Base-by-base conservation (phyloP, 2,888 invertebrate genomes). In the Lochmaea crataegi region DNA sequence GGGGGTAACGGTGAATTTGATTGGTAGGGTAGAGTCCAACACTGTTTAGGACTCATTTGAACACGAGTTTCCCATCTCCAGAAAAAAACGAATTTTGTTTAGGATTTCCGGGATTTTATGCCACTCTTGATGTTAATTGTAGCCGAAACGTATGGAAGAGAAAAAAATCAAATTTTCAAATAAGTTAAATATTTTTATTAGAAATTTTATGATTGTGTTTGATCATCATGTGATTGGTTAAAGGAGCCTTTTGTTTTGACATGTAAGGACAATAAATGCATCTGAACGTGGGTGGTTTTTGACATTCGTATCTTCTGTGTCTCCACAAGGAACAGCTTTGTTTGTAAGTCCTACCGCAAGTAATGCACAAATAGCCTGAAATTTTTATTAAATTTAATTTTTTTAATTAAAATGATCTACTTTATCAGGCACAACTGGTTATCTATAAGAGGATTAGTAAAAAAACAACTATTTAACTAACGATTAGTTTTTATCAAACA, bases 291-390 rank as follows among this genome's bases (percentile, higher is more conserved):
- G 81, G 80, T 38, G 78, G 79, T 68, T 80, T 80, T 68, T 81
- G 79, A 67, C 82, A 82, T 65, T 82, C 80, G 75, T 80, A 82
- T 48, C 75, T 79, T 65, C 48, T 69, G 56, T 80, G 79, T 66
- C 75, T 65, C 18, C 74, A 75, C 58, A 75, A 41, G 6, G 81
- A 80, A 42, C 75, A 75, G 48, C 71, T 71, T 14, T 75, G 76
- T 68, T 69, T 78, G 68, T 82, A 82, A 83, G 32, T 61, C 60
- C 73, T 78, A 4, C 75, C 76, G 65, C 80, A 80, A n/a, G 65
- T 72, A 5, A n/a, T 18, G 42, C 78, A 78, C 12, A 18, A 56
- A 71, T 73, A 74, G 26, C 65, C 71, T 75, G 51, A 56, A 76
- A 77, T 9, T 53, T 18, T 16, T 53, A 4, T 16, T 18, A 10